A percentile compares a stretch with the other conserved stretches of the same genome.
Evolutionary conservation across 2,888 invertebrate genomes (phyloP).

Genomic region (Drosophila monieri): DNA sequence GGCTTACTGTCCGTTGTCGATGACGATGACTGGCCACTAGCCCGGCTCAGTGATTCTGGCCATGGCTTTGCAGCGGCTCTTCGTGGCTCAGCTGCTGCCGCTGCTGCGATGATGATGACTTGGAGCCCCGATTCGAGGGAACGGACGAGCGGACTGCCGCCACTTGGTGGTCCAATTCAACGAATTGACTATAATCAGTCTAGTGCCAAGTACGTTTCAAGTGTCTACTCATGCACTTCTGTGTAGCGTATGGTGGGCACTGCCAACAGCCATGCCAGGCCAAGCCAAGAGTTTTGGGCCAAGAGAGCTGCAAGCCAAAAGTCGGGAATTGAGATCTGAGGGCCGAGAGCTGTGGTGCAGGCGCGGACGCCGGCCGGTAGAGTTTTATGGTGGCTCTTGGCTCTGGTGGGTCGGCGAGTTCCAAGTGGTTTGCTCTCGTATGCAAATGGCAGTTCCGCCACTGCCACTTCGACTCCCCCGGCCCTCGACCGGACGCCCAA

Average conservation of each 20-base stretch:
- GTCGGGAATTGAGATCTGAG: conserved; percentile 4
- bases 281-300: conserved; percentile 7
- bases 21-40: conserved; percentile 62
- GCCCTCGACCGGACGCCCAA: background rate
- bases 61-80: conserved; percentile 23
- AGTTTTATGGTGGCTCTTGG: conserved; percentile 20
- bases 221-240: conserved; percentile 79
- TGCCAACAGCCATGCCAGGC: conserved; percentile 12
- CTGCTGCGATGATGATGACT: conserved; percentile 28
- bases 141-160: conserved; percentile 33
- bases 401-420: conserved; percentile 62
- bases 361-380: conserved; percentile 23
- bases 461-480: conserved; percentile 22
- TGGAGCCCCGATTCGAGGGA: conserved; percentile 34
- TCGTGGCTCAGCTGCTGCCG: conserved; percentile 36
- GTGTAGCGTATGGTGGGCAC: conserved; percentile 35
- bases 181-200: conserved; percentile 80
- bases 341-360: conserved; percentile 12
- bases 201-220: conserved; percentile 79
- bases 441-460: conserved; percentile 62
- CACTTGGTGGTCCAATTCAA: conserved; percentile 80
- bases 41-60: conserved; percentile 55
- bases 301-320: conserved; percentile 1
- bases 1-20: conserved; percentile 37
- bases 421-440: conserved; percentile 67